phyloP scores from a whole-genome alignment of 2,113 vertebrate species.

The Indri indri region DNA sequence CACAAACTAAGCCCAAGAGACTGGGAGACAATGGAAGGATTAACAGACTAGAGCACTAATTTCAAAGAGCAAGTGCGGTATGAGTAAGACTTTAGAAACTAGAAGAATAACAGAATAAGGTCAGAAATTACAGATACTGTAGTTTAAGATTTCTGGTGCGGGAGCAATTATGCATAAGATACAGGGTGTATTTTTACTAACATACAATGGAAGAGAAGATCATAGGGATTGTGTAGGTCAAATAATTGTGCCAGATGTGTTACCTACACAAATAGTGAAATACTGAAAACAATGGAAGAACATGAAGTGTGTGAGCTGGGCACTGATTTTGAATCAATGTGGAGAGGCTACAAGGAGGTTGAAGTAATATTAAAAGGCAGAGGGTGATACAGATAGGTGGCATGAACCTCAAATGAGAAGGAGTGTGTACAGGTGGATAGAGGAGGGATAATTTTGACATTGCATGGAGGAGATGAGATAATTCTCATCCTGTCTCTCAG shows the following conservation, averaged over 20 bases:
- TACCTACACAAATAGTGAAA: not conserved
- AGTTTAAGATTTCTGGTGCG: not conserved
- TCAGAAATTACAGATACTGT: not conserved
- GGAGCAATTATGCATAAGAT: not conserved
- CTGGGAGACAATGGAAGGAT: not conserved
- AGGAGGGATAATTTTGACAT: not conserved
- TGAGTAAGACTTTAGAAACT: not conserved
- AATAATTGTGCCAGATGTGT: not conserved
- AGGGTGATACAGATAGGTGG: not conserved
- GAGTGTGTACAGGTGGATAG: not conserved
- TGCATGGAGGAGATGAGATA: not conserved
- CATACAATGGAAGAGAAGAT: not conserved
- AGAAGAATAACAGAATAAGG: not conserved
- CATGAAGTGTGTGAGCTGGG: not conserved
- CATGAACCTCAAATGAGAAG: not conserved
- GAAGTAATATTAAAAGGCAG: not conserved
- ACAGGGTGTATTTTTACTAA: not conserved
- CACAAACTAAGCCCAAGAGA: not conserved
- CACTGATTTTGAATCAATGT: not conserved
- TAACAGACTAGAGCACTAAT: not conserved
- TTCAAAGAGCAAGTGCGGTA: not conserved
- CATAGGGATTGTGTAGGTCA: not conserved
- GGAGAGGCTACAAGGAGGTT: not conserved
- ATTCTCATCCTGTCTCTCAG: not conserved
- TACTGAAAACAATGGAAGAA: not conserved